A percentile compares a stretch with the other conserved stretches of the same genome.
Evolutionary conservation across 2,797 vertebrate species (phyloP).

Genomic region (Falco cherrug): DNA sequence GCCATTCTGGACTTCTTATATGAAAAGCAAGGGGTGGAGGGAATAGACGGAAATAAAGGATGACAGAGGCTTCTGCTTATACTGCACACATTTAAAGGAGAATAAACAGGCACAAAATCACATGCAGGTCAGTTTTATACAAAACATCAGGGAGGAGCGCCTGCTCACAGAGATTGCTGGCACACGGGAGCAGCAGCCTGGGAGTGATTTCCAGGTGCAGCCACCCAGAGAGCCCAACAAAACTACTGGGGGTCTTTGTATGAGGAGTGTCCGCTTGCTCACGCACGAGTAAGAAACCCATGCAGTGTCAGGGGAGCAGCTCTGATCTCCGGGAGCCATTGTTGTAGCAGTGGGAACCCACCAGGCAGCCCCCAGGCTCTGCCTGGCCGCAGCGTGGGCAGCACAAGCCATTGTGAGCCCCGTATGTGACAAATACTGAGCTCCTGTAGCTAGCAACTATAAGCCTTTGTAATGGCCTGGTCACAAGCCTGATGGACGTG

Average conservation of each 20-base stretch:
- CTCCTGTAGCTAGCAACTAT: accelerated
- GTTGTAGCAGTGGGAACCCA: accelerated
- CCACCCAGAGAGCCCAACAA: not conserved
- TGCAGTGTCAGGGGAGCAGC: not conserved
- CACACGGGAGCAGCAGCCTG: not conserved
- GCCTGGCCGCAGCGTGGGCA: not conserved
- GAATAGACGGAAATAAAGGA: not conserved
- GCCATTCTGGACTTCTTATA: not conserved
- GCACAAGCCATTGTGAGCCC: not conserved
- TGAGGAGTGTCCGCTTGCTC: not conserved
- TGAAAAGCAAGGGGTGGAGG: not conserved
- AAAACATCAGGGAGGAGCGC: not conserved
- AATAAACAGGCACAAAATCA: not conserved
- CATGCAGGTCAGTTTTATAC: not conserved
- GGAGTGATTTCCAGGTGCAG: not conserved
- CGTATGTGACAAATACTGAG: accelerated
- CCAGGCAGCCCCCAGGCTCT: not conserved
- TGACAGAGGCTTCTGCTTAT: not conserved
- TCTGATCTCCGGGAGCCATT: not conserved
- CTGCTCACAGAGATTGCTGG: not conserved
- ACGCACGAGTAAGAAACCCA: accelerated
- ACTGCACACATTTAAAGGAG: not conserved
- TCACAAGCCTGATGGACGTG: not conserved
- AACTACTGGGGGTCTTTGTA: accelerated
- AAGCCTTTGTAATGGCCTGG: not conserved